These are phyloP conservation scores for Scatophagus argus DNA, from an alignment of 2,113 vertebrate genomes.

Conservation along the genomic window DNA sequence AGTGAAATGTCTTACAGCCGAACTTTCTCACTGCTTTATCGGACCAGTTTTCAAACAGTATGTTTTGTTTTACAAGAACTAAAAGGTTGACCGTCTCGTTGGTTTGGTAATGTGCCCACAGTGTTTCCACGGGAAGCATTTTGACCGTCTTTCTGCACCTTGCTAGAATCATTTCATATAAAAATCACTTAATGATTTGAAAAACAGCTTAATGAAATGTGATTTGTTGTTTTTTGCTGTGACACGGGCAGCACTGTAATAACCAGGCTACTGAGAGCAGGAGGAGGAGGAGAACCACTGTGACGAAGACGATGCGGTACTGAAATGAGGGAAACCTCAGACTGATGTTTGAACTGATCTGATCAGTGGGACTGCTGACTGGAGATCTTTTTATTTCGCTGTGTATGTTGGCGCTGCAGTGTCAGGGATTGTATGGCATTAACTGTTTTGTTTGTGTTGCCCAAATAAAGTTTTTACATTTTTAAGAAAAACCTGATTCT, in stretches of 20 bases:
- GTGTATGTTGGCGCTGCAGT: constrained; percentile 29
- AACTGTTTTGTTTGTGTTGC: constrained; percentile 31
- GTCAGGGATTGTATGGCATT: constrained; percentile 45
- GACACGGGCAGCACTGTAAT: background rate
- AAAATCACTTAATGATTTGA: background rate
- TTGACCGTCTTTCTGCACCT: background rate
- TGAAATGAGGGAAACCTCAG: background rate
- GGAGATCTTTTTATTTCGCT: constrained; percentile 34
- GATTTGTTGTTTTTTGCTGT: background rate
- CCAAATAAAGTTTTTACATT: constrained; percentile 69
- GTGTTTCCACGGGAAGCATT: background rate
- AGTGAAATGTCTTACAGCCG: too few relatives aligned
- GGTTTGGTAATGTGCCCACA: background rate
- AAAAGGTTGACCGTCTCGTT: background rate
- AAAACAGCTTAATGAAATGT: background rate
- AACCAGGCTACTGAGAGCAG: background rate
- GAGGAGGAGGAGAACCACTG: background rate
- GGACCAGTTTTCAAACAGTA: too few relatives aligned
- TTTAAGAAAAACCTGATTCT: constrained; percentile 37
- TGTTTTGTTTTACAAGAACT: too few relatives aligned
- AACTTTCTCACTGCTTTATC: too few relatives aligned
- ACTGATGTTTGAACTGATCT: constrained; percentile 7
- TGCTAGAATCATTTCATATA: background rate
- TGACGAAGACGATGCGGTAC: constrained; percentile 1
- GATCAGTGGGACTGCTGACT: constrained; percentile 18